Conservation (phyloP, 2,888 invertebrate genomes). For the Leucophenga montana region DNA sequence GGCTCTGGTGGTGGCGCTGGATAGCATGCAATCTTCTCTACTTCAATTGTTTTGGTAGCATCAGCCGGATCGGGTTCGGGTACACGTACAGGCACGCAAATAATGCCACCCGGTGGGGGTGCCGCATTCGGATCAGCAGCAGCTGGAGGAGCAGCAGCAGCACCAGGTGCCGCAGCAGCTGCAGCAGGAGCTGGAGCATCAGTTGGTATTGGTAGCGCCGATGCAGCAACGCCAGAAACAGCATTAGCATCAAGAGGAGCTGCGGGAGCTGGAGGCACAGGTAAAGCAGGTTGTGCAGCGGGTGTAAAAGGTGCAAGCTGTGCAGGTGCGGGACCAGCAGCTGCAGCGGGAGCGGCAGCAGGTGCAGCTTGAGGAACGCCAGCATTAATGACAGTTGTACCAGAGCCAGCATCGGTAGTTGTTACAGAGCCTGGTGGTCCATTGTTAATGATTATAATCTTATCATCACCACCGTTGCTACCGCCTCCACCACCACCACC, state of each 20-base stretch:
- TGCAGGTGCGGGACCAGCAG: conserved; percentile 16
- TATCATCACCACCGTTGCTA: conserved; percentile 59
- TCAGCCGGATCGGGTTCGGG: conserved; percentile 70
- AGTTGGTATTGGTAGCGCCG: conserved; percentile 28
- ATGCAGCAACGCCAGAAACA: neutral
- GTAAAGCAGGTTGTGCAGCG: conserved; percentile 15
- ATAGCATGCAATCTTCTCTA: conserved; percentile 69
- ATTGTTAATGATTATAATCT: conserved; percentile 71
- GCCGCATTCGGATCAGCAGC: conserved; percentile 45
- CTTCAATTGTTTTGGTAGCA: conserved; percentile 66
- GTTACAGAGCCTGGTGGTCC: conserved; percentile 70
- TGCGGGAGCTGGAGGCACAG: conserved; percentile 39
- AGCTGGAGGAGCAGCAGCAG: conserved; percentile 37
- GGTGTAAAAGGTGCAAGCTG: conserved; percentile 8
- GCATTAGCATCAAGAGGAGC: conserved; percentile 1
- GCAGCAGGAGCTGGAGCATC: conserved; percentile 21
- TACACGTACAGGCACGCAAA: conserved; percentile 68
- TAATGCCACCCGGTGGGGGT: conserved; percentile 59
- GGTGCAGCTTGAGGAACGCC: conserved; percentile 40
- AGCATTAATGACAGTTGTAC: conserved; percentile 64
- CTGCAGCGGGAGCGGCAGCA: conserved; percentile 20
- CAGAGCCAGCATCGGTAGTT: conserved; percentile 58
- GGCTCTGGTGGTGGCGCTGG: conserved; percentile 65
- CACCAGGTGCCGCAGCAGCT: conserved; percentile 8
- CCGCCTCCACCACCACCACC: conserved; percentile 43